phyloP scores from a whole-genome alignment of 2,888 invertebrate genomes.

The Agrochola macilenta region DNA sequence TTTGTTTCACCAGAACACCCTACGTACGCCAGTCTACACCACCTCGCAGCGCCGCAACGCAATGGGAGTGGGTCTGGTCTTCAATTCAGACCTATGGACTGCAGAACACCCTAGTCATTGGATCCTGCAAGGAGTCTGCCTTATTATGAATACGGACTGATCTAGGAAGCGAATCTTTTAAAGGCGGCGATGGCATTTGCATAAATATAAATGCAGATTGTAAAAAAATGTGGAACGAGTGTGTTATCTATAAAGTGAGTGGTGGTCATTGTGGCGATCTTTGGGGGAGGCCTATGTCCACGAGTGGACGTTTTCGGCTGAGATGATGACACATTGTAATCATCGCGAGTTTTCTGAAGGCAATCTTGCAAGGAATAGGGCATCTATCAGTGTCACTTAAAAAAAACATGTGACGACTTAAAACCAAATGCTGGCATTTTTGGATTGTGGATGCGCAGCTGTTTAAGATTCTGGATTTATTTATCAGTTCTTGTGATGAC shows the following conservation, averaged over 20 bases:
- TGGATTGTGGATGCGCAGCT: not conserved
- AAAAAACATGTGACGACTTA: not conserved
- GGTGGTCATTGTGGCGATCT: not conserved
- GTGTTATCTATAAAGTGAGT: not conserved
- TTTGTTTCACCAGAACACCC: conserved; percentile 93
- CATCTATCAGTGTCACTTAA: too few species aligned
- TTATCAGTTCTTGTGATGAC: not conserved
- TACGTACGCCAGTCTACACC: conserved; percentile 97
- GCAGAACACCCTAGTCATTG: conserved; percentile 96
- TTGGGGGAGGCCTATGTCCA: not conserved
- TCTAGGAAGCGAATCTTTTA: not conserved
- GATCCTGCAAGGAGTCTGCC: conserved; percentile 97
- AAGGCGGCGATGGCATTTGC: not conserved
- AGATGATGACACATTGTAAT: too few species aligned
- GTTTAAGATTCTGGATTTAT: not conserved
- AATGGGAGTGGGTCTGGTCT: conserved; percentile 97
- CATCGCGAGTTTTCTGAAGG: not conserved
- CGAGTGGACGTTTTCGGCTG: not conserved
- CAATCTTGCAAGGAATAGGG: not conserved
- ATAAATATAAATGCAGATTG: not conserved
- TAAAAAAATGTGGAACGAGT: not conserved
- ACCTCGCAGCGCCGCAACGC: conserved; percentile 96
- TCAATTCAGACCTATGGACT: conserved; percentile 96
- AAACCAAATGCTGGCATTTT: not conserved
- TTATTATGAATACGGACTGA: conserved; percentile 95